Conservation (phyloP, 1,140 invertebrate genomes). For the Nilaparvata lugens region DNA sequence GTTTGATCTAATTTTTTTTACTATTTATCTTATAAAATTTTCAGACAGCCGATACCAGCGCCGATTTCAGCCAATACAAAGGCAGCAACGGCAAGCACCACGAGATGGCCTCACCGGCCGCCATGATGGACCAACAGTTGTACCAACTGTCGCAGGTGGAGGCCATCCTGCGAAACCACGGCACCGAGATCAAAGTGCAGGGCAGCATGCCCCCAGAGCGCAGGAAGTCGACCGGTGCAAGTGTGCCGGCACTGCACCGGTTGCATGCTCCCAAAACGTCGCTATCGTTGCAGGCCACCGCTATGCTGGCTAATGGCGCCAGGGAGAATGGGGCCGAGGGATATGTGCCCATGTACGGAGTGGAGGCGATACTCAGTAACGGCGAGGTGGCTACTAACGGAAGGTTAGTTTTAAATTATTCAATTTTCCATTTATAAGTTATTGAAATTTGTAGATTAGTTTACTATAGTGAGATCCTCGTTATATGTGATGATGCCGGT, state of each 20-base stretch:
- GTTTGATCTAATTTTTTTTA: too few relatives aligned
- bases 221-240: too few relatives aligned
- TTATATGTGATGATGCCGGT: too few relatives aligned
- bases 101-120: too few relatives aligned
- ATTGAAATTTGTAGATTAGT: too few relatives aligned
- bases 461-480: too few relatives aligned
- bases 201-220: not conserved
- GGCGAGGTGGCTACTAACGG: not conserved
- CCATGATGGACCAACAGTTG: not conserved
- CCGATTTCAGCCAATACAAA: not conserved
- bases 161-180: constrained; percentile 8
- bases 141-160: constrained; percentile 13
- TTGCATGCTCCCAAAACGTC: not conserved
- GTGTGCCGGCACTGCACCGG: too few relatives aligned
- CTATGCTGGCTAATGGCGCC: not conserved
- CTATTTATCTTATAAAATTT: too few relatives aligned
- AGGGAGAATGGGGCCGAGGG: not conserved
- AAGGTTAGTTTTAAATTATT: not conserved
- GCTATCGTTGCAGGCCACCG: not conserved
- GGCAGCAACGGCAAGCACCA: not conserved
- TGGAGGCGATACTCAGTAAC: constrained; percentile 7
- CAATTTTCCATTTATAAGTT: too few relatives aligned
- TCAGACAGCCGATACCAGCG: too few relatives aligned
- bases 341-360: constrained; percentile 5
- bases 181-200: constrained; percentile 13